Base-by-base conservation (phyloP, 2,888 invertebrate genomes). In the Liopterus haemorrhoidalis region DNA sequence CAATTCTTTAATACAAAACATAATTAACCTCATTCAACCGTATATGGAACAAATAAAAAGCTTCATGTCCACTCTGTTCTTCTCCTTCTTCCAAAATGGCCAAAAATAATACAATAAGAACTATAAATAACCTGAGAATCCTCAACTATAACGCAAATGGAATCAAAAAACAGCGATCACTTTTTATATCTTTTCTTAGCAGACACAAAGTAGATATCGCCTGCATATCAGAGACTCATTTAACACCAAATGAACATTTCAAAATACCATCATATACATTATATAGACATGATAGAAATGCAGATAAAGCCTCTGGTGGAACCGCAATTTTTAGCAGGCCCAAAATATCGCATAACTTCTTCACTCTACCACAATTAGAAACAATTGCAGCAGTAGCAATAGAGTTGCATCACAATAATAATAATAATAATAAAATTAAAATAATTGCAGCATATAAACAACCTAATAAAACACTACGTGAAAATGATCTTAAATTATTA, bases 261-360 rank as follows among this genome's bases (percentile, higher is more conserved):
- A 25, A 33, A 25, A 47, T 37, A 22, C 37, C 30, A 2, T 25
- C 36, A 21, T 47, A 37, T 20, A 27, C 15, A 35, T 15, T 40
- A 9, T 41, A 47, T 20, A 28, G 47, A 21, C 14, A 35, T 18
- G 46, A 46, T 20, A 12, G 30, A 28, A 21, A 32, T n/a, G 15
- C 32, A 12, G 21, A 9, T 31, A 18, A 12, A 33, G 46, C 46
- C 14, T 38, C 28, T 24, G 46, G 46, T 27, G 40, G 40, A 20
- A 35, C 38, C 8, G 39, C 45, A 11, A 31, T 45, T 18, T 11
- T 45, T n/a, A 45, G 38, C n/a, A n/a, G n/a, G n/a, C n/a, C n/a
- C 9, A 45, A 37, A 42, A 42, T 35, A 35, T 24, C 11, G 11
- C 39, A 28, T 27, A 27, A 28, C 9, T 18, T 32, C 20, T 18